Conservation (phyloP, 2,113 vertebrate genomes). For the Triplophysa rosa region DNA sequence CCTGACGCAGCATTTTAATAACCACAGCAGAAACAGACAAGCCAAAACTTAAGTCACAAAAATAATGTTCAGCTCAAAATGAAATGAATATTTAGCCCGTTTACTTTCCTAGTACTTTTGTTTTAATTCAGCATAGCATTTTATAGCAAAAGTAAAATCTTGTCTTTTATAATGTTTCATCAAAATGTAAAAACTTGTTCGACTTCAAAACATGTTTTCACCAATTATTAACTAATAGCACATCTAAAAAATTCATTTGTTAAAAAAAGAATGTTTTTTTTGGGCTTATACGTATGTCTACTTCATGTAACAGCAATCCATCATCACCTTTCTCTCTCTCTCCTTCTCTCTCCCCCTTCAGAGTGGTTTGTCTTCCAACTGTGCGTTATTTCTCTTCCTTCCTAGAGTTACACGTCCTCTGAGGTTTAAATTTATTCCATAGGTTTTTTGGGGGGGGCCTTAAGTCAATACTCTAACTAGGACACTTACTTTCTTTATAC, state of each 20-base stretch:
- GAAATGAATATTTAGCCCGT: neutral
- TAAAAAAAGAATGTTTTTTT: neutral
- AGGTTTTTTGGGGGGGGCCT: conserved; percentile 37
- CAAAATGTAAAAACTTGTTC: neutral
- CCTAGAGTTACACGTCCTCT: conserved; percentile 46
- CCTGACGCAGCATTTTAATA: conserved; percentile 10
- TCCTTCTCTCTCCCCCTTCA: conserved; percentile 5
- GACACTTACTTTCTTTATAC: conserved; percentile 9
- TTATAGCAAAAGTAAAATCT: neutral
- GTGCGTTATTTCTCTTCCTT: conserved; percentile 38
- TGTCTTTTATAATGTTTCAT: neutral
- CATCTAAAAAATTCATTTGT: no score
- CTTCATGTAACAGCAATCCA: conserved; percentile 18
- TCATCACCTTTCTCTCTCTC: conserved; percentile 15
- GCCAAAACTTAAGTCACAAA: neutral
- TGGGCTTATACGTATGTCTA: neutral
- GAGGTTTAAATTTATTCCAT: conserved; percentile 39
- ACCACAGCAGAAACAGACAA: conserved; percentile 9
- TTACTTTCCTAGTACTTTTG: neutral
- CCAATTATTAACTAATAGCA: neutral
- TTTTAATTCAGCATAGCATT: neutral
- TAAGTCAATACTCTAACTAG: conserved; percentile 46
- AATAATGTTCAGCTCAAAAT: neutral
- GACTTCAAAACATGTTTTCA: neutral
- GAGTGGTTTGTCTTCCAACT: conserved; percentile 17